Conservation (phyloP, 1,140 invertebrate species). For the Tribolium castaneum region DNA sequence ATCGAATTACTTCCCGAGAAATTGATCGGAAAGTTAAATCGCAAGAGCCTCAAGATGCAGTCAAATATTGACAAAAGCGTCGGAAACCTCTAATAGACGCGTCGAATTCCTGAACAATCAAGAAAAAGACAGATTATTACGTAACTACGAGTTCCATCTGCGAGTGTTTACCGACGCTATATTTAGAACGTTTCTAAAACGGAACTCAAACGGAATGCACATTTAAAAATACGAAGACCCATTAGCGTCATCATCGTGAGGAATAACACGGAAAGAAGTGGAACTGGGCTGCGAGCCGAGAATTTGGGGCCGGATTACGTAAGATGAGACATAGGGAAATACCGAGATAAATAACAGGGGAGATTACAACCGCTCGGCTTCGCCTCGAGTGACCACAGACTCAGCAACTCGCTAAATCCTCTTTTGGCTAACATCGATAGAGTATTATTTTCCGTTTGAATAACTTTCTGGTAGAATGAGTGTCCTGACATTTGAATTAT, state of each 20-base stretch:
- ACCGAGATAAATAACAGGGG: not conserved
- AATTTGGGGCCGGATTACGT: not conserved
- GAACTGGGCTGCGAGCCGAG: not conserved
- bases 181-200: slow-evolving; percentile 32
- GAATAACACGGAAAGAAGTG: slow-evolving; percentile 6
- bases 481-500: not conserved
- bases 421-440: too few relatives aligned
- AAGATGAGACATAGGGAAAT: not conserved
- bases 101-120: slow-evolving; percentile 5
- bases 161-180: slow-evolving; percentile 21
- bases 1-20: slow-evolving; percentile 10
- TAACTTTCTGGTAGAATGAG: not conserved
- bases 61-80: slow-evolving; percentile 16
- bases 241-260: slow-evolving; percentile 20
- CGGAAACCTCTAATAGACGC: slow-evolving; percentile 11
- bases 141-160: slow-evolving; percentile 12
- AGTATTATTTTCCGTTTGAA: too few relatives aligned
- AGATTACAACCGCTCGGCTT: not conserved
- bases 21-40: slow-evolving; percentile 13
- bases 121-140: slow-evolving; percentile 9
- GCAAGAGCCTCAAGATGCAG: not conserved
- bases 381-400: not conserved
- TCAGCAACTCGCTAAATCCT: too few relatives aligned
- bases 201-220: slow-evolving; percentile 34
- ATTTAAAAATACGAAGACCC: slow-evolving; percentile 34